Base-by-base conservation (phyloP, 2,113 vertebrate species). In the Rhinoptilus africanus region DNA sequence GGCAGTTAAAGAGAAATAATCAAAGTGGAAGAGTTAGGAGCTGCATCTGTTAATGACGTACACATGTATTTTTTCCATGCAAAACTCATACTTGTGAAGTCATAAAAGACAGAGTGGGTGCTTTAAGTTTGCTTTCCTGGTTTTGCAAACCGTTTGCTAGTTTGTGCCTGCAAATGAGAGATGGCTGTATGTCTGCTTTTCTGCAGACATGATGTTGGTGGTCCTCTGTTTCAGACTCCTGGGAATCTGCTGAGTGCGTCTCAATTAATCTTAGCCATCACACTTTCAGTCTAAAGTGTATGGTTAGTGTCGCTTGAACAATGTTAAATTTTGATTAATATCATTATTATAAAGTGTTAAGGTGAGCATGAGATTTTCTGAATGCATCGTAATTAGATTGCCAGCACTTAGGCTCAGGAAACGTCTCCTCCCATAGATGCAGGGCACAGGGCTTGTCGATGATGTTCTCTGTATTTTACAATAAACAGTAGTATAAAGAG, bases 61-160 rank as follows among this genome's bases (percentile, higher is more conserved):
- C 56, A 60, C 56, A 28, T 56, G 41, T 80, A 85, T 57, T 73
- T 95, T 93, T 92, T 66, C 73, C 23, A 56, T 81, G 66, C 80
- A 82, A 39, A 84, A 78, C 92, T 87, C 84, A 68, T 20, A 54
- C 73, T 88, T 92, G 54, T 81, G 72, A 92, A 96, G 79, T 93
- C 15, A 9, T 81, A 91, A 83, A 78, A 87, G 83, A 50, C 50
- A 67, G 79, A 91, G 27, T 22, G 50, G 21, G 32, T 87, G 41
- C 91, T 93, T 89, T 79, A 72, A 79, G 77, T 94, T 96, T 5
- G 2, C 85, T 83, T 83, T 88, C 54, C 39, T 88, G 74, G 57
- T 56, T 82, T 96, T 88, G 81, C 48, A 94, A 91, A 79, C 89
- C 84, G 93, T 97, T 81, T 96, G 96, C 69, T 85, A 34, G 43